These are phyloP conservation scores for Mystacides longicornis DNA, from an alignment of 2,888 invertebrate genomes.

Conservation along the genomic window DNA sequence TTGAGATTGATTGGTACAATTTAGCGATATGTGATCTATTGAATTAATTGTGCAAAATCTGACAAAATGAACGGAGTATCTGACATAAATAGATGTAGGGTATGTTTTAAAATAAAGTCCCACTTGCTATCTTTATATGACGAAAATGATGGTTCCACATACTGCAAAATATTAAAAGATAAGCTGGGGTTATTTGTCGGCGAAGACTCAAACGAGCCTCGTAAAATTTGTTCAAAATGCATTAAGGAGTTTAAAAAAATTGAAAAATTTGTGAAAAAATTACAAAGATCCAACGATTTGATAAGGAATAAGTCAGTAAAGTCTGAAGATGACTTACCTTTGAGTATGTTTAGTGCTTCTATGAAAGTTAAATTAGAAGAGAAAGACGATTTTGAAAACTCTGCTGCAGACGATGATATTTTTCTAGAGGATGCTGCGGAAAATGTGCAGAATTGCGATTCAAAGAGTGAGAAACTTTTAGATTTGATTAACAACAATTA, in stretches of 20 bases:
- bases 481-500: neutral
- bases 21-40: too few relatives aligned
- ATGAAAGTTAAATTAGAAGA: constrained; percentile 7
- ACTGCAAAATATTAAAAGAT: constrained; percentile 15
- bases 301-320: constrained; percentile 4
- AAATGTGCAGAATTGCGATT: neutral
- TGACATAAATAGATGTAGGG: neutral
- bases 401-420: neutral
- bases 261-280: constrained; percentile 12
- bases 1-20: too few relatives aligned
- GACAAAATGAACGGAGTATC: neutral
- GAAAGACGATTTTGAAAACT: neutral
- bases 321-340: constrained; percentile 9
- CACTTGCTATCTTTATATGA: neutral
- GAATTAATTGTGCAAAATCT: neutral
- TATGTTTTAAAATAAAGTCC: neutral
- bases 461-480: neutral
- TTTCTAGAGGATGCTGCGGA: neutral
- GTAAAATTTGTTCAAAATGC: constrained; percentile 12
- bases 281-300: constrained; percentile 2
- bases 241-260: constrained; percentile 11
- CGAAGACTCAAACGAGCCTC: constrained; percentile 12
- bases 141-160: constrained; percentile 5
- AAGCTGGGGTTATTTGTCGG: constrained; percentile 10
- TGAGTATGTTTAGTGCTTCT: constrained; percentile 6